These are phyloP conservation scores for Leptodactylus fallax DNA, from an alignment of 2,797 vertebrate genomes.

Conservation along the genomic window DNA sequence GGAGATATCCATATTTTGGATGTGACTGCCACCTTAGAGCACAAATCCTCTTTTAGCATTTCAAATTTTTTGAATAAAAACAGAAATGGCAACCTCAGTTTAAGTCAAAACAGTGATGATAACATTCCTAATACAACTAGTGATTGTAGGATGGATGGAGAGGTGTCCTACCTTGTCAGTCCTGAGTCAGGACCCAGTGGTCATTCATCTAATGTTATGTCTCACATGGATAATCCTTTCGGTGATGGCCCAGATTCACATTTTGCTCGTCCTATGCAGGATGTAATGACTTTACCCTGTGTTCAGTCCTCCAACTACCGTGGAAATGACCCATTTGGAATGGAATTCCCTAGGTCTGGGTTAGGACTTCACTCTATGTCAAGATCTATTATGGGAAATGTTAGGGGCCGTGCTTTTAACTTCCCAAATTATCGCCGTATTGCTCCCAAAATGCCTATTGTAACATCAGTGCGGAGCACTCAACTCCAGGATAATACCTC, in stretches of 20 bases:
- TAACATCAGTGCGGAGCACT: slow-evolving; percentile 79
- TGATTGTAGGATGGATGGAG: slow-evolving; percentile 82
- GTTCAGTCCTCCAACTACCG: slow-evolving; percentile 81
- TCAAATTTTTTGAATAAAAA: slow-evolving; percentile 88
- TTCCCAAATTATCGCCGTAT: slow-evolving; percentile 93
- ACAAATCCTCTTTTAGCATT: slow-evolving; percentile 87
- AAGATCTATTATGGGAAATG: slow-evolving; percentile 80
- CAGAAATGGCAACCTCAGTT: slow-evolving; percentile 73
- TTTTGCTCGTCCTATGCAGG: slow-evolving; percentile 87
- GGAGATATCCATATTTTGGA: slow-evolving; percentile 87
- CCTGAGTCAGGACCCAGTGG: slow-evolving; percentile 78
- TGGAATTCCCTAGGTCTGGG: slow-evolving; percentile 90
- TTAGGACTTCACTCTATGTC: slow-evolving; percentile 89
- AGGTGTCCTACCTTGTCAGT: slow-evolving; percentile 83
- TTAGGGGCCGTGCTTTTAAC: slow-evolving; percentile 73
- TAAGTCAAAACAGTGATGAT: slow-evolving; percentile 77
- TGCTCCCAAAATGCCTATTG: slow-evolving; percentile 86
- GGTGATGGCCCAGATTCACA: slow-evolving; percentile 84
- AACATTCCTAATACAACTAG: slow-evolving; percentile 93
- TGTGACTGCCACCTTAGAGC: slow-evolving; percentile 80
- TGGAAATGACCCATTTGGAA: slow-evolving; percentile 83
- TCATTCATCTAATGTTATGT: slow-evolving; percentile 77
- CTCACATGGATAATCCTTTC: slow-evolving; percentile 81
- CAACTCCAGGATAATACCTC: slow-evolving; percentile 84
- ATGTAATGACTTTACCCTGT: slow-evolving; percentile 79